Base-by-base conservation (phyloP, 1,140 invertebrate genomes). In the Drosophila kurseongensis region DNA sequence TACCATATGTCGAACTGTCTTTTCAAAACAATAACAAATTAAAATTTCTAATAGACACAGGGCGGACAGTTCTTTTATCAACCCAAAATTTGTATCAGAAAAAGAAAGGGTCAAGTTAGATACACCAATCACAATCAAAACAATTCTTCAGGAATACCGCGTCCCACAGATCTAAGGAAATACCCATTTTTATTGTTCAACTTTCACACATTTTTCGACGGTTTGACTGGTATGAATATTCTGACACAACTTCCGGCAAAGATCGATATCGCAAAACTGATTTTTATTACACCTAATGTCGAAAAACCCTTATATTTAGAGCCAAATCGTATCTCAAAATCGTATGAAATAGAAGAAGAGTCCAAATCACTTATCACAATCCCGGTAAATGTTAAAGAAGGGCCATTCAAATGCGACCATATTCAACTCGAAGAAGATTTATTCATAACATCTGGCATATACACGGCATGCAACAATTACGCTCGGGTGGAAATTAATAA, bases 211-310 rank as follows among this genome's bases (percentile, higher is more conserved):
- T 52, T 18, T 12, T 52, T 52, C 6, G 50, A 52, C 32, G 50
- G 50, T 9, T 32, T 52, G 32, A 36, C 38, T 35, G 50, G 50
- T 12, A 52, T 52, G 32, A 36, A 52, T 52, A 52, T 52, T 16
- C 10, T 52, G 14, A 35, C 50, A 5, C 50, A 52, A 52, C 50
- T 52, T 32, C 51, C 14, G 38, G 23, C 12, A 29, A 27, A 27
- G 13, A 48, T 27, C 18, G 23, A 48, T 48, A 48, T 48, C 12
- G 23, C 45, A 4, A 10, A 48, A 4, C 45, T 48, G 12, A 48
- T 4, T 13, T 48, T 48, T 18, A 48, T 18, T 12, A 48, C 45
- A 48, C 45, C 45, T 27, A 48, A 23, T 7, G 45, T 27, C 7
- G 45, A 48, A 10, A 44, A 23, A 14, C 42, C 23, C 9, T n/a